Evolutionary conservation across 2,113 vertebrate genomes (phyloP).

Genomic region (Glaucomys volans): DNA sequence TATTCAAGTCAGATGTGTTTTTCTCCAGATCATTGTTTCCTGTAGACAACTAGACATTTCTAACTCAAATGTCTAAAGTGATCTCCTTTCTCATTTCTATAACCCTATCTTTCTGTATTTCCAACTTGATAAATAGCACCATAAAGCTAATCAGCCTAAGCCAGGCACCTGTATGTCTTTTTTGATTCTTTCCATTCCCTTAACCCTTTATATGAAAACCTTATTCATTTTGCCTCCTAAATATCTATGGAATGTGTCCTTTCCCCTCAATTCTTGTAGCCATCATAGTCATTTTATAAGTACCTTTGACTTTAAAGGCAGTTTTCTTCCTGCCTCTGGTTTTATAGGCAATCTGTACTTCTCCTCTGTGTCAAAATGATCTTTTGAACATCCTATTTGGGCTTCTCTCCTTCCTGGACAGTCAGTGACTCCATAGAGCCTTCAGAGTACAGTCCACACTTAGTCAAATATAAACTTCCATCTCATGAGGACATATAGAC

Average conservation of each 20-base stretch:
- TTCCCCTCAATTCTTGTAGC: neutral
- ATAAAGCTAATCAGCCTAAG: neutral
- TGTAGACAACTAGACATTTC: neutral
- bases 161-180: neutral
- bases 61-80: neutral
- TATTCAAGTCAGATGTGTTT: neutral
- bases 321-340: neutral
- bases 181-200: neutral
- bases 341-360: neutral
- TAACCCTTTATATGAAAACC: neutral
- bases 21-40: neutral
- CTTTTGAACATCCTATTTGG: neutral
- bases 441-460: neutral
- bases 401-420: neutral
- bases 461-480: neutral
- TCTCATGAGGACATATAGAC: neutral
- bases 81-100: neutral
- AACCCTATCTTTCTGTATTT: neutral
- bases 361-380: neutral
- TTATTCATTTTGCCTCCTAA: conserved; percentile 9
- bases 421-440: neutral
- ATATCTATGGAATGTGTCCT: neutral
- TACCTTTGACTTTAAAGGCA: neutral
- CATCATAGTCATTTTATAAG: neutral
- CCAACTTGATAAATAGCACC: neutral